Conservation (phyloP, 2,888 invertebrate genomes). For the Eudiplozoon nipponicum region DNA sequence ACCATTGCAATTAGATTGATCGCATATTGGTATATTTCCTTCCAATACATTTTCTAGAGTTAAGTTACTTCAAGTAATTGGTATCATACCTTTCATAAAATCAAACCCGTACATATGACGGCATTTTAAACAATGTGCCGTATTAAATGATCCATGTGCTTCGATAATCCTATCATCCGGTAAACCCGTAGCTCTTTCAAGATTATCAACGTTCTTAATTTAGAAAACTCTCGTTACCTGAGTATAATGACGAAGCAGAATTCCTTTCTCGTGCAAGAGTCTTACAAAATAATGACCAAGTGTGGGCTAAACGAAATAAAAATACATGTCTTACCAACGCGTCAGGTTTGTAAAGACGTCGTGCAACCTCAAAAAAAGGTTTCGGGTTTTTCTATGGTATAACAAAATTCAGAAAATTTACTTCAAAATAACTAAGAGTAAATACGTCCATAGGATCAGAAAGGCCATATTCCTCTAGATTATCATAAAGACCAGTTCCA, state of each 20-base stretch:
- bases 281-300: slow-evolving; percentile 58
- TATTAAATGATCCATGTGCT: slow-evolving; percentile 67
- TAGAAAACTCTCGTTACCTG: no score
- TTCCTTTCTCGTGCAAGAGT: slow-evolving; percentile 46
- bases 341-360: slow-evolving; percentile 49
- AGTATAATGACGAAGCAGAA: slow-evolving; percentile 31
- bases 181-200: slow-evolving; percentile 53
- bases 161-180: slow-evolving; percentile 54
- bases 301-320: slow-evolving; percentile 36
- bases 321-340: background rate
- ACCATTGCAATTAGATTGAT: no score
- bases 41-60: no score
- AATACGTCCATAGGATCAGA: slow-evolving; percentile 69
- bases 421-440: slow-evolving; percentile 46
- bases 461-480: slow-evolving; percentile 55
- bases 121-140: slow-evolving; percentile 46
- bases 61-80: no score
- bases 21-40: no score
- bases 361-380: slow-evolving; percentile 62
- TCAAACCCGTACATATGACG: slow-evolving; percentile 38
- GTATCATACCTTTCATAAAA: slow-evolving; percentile 64
- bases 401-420: slow-evolving; percentile 16
- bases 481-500: slow-evolving; percentile 57
- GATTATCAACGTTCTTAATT: slow-evolving; percentile 75
- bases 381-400: slow-evolving; percentile 40